Percentiles rank a stretch among this genome's conserved stretches.
phyloP scores from a whole-genome alignment of 2,113 vertebrate genomes.

The Cricetomys ansorgei region DNA sequence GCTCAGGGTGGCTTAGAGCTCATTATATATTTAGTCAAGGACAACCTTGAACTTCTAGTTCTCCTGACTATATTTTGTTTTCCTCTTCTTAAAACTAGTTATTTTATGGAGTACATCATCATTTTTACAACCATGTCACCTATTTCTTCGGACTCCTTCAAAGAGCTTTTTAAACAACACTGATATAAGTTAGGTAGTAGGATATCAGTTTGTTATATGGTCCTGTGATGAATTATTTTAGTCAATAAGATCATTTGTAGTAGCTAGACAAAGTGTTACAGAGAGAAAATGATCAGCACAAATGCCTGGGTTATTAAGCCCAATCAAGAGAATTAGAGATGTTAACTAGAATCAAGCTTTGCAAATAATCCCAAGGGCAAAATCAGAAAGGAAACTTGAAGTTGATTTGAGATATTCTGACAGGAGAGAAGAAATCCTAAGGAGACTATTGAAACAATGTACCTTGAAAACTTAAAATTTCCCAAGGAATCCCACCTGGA shows the following conservation, averaged over 20 bases:
- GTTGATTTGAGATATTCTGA: neutral
- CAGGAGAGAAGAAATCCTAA: neutral
- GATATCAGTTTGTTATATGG: too few relatives aligned
- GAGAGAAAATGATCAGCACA: neutral
- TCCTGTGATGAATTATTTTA: neutral
- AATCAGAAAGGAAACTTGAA: neutral
- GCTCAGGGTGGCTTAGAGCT: neutral
- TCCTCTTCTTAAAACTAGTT: neutral
- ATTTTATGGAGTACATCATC: accelerated
- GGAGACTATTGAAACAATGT: neutral
- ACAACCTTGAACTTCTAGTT: neutral
- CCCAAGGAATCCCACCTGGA: neutral
- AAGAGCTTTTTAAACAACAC: neutral
- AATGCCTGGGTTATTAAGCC: neutral
- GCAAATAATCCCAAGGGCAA: neutral
- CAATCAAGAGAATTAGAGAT: neutral
- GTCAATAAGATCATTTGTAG: neutral
- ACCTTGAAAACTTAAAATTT: neutral
- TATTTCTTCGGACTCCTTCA: neutral
- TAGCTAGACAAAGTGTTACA: accelerated
- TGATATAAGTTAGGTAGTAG: neutral
- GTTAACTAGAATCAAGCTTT: too few relatives aligned
- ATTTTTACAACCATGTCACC: neutral
- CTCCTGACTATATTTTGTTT: neutral
- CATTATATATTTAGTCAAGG: neutral